phyloP scores from a whole-genome alignment of 1,140 invertebrate genomes.

The Drosophila cardini region DNA sequence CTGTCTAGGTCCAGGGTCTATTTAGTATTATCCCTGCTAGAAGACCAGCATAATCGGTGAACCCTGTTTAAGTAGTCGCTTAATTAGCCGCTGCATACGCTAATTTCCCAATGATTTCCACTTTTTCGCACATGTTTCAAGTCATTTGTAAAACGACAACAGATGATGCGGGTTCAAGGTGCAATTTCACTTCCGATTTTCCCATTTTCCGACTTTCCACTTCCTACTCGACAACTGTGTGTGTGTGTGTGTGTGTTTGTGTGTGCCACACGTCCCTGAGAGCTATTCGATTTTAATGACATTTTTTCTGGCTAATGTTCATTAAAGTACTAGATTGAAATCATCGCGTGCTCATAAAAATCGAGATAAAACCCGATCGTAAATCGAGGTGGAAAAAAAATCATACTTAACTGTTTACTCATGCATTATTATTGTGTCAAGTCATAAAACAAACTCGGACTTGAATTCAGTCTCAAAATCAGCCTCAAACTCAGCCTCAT shows the following conservation, averaged over 20 bases:
- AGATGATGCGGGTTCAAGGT: constrained; percentile 37
- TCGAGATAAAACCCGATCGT: constrained; percentile 40
- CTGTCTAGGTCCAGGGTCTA: neutral
- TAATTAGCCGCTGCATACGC: constrained; percentile 68
- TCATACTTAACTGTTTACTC: constrained; percentile 17
- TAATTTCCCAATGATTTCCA: constrained; percentile 54
- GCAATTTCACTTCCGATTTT: constrained; percentile 2
- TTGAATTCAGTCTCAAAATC: no score
- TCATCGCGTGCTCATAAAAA: constrained; percentile 44
- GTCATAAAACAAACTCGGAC: neutral
- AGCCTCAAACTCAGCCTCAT: no score
- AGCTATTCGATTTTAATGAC: constrained; percentile 31
- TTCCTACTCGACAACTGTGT: neutral
- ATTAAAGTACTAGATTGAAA: neutral
- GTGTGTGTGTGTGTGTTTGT: constrained; percentile 4
- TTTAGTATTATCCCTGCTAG: neutral
- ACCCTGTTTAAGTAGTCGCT: constrained; percentile 7
- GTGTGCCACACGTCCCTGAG: constrained; percentile 28
- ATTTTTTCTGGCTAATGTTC: neutral
- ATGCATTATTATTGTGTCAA: constrained; percentile 4
- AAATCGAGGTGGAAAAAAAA: constrained; percentile 23
- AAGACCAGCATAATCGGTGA: constrained; percentile 57
- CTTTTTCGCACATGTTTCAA: constrained; percentile 47
- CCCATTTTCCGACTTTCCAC: neutral
- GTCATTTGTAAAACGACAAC: constrained; percentile 22